Percentiles rank a stretch among this genome's conserved stretches.
Evolutionary conservation across 64 coral and sea anemone genomes (phyloP).

Genomic region (Actinia tenebrosa): DNA sequence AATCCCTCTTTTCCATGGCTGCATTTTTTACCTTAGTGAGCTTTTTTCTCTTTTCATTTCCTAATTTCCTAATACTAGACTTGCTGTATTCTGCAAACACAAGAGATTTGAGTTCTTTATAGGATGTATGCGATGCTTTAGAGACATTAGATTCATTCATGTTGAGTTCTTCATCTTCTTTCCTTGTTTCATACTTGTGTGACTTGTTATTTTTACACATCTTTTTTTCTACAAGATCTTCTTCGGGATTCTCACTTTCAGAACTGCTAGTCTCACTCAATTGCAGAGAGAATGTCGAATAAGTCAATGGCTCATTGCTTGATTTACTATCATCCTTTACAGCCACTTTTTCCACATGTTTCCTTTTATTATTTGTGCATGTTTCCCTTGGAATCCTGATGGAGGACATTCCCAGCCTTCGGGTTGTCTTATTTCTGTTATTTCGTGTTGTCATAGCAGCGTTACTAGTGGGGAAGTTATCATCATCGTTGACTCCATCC

Average conservation of each 20-base stretch:
- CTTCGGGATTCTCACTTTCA: neutral
- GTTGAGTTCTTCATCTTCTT: neutral
- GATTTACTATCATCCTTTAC: neutral
- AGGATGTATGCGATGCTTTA: neutral
- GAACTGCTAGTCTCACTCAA: constrained; percentile 51
- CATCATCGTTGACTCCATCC: constrained; percentile 66
- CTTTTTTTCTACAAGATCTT: neutral
- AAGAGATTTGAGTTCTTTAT: neutral
- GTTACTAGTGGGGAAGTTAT: neutral
- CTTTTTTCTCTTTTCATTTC: neutral
- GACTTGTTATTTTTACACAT: neutral
- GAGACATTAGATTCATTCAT: neutral
- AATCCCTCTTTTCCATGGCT: neutral
- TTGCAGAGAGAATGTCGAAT: constrained; percentile 31
- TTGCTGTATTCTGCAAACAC: constrained; percentile 1
- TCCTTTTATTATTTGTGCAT: neutral
- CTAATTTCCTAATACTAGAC: neutral
- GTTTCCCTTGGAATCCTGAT: neutral
- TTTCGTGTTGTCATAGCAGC: neutral
- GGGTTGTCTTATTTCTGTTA: neutral
- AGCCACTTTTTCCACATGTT: too few species aligned
- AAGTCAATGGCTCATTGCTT: neutral
- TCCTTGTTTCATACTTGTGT: neutral
- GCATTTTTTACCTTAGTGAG: neutral
- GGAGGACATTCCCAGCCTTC: neutral